A percentile compares a stretch with the other conserved stretches of the same genome.
Conservation (phyloP, 2,797 vertebrate species). For the Ceryle rudis region DNA sequence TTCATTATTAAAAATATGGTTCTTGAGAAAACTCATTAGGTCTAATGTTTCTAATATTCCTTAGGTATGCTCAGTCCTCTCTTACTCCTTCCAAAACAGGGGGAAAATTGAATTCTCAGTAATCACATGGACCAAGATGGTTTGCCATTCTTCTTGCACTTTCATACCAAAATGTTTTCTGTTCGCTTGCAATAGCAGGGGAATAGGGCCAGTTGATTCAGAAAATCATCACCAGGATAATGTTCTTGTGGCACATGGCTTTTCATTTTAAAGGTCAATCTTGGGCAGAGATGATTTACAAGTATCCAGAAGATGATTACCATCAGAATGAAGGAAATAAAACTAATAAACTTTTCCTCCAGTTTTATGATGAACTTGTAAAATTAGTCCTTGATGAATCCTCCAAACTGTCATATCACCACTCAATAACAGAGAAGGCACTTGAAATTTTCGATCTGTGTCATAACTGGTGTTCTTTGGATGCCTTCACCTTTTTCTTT, state of each 20-base stretch:
- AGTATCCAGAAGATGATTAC: not conserved
- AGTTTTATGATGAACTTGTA: not conserved
- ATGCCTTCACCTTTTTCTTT: not conserved
- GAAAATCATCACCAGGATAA: not conserved
- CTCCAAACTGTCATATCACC: not conserved
- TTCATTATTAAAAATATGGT: not conserved
- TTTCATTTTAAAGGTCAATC: not conserved
- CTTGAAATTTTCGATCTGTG: not conserved
- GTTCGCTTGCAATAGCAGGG: not conserved
- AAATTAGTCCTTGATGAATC: not conserved
- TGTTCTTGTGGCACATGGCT: not conserved
- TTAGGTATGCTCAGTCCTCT: not conserved
- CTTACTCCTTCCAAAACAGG: not conserved
- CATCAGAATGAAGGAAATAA: not conserved
- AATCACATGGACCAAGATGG: not conserved
- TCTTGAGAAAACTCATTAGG: not conserved
- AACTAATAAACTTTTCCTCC: not conserved
- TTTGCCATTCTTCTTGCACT: not conserved
- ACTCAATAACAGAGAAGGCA: fast-evolving
- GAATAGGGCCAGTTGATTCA: not conserved
- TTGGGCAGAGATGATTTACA: not conserved
- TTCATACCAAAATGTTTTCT: not conserved
- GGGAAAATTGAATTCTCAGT: not conserved
- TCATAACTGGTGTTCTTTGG: not conserved
- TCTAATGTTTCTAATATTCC: not conserved